Percentiles rank a stretch among this genome's conserved stretches.
These are phyloP conservation scores for Anagrus nilaparvatae DNA, from an alignment of 1,140 invertebrate genomes.

Conservation along the genomic window DNA sequence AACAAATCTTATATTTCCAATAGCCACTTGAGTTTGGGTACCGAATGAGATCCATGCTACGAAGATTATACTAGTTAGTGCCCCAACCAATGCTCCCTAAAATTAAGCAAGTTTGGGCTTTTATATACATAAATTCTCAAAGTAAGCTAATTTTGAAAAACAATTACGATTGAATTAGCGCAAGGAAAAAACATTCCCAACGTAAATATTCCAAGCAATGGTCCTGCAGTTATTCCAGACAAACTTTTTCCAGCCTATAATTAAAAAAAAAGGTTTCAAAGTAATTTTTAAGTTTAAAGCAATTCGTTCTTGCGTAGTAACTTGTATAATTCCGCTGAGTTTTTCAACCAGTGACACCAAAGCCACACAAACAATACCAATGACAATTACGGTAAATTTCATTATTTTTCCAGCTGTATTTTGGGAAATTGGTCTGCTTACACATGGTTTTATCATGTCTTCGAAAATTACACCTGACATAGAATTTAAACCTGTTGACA, in stretches of 20 bases:
- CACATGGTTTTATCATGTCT: constrained; percentile 60
- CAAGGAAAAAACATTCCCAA: constrained; percentile 68
- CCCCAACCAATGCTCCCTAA: constrained; percentile 71
- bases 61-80: constrained; percentile 54
- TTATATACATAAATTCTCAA: neutral
- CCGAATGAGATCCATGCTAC: constrained; percentile 81
- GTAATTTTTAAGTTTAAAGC: constrained; percentile 1
- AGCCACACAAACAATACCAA: constrained; percentile 51
- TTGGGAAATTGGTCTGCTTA: constrained; percentile 51
- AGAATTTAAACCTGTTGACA: constrained; percentile 70
- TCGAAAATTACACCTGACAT: constrained; percentile 74
- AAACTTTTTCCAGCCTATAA: constrained; percentile 52
- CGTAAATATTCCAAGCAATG: constrained; percentile 65
- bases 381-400: constrained; percentile 56
- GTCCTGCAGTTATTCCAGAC: constrained; percentile 59
- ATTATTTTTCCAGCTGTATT: constrained; percentile 53
- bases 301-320: constrained; percentile 14
- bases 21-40: constrained; percentile 61
- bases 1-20: constrained; percentile 47
- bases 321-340: constrained; percentile 56
- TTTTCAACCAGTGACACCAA: constrained; percentile 61
- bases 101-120: neutral
- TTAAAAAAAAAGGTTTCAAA: constrained; percentile 6
- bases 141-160: neutral
- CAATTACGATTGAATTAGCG: constrained; percentile 54